Conservation (phyloP, 2,113 vertebrate species). For the Callipepla squamata region DNA sequence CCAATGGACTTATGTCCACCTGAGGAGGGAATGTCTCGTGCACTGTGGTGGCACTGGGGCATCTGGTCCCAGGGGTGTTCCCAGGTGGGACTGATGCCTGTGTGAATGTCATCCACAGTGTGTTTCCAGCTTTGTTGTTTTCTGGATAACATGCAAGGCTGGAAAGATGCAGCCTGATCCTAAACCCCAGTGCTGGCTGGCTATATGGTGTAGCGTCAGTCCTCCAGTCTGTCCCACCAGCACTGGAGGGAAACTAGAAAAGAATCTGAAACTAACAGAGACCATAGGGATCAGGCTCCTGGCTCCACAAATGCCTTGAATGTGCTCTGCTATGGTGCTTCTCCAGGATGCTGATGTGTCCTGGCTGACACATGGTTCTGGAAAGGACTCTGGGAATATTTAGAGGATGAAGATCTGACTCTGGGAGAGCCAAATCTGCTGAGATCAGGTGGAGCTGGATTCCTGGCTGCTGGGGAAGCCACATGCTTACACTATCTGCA, state of each 20-base stretch:
- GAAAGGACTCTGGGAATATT: background rate
- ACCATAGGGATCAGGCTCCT: background rate
- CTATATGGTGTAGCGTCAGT: background rate
- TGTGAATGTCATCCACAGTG: accelerated
- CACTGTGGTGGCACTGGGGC: background rate
- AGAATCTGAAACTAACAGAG: background rate
- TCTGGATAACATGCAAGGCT: background rate
- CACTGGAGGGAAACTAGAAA: background rate
- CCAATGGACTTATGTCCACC: background rate
- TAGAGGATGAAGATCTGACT: background rate
- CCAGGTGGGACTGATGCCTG: background rate
- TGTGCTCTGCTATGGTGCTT: background rate
- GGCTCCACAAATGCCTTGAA: background rate
- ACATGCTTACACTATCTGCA: background rate
- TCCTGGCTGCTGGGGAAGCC: background rate
- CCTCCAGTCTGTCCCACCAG: background rate
- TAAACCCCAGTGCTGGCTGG: background rate
- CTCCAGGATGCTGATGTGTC: background rate
- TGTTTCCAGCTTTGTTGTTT: background rate
- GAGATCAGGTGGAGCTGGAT: background rate
- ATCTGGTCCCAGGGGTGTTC: background rate
- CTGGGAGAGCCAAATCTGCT: background rate
- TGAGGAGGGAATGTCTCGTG: too few species aligned
- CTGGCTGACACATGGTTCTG: background rate
- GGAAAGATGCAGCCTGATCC: background rate